These are phyloP conservation scores for Hycleus cichorii DNA, from an alignment of 1,140 invertebrate genomes.

Conservation along the genomic window DNA sequence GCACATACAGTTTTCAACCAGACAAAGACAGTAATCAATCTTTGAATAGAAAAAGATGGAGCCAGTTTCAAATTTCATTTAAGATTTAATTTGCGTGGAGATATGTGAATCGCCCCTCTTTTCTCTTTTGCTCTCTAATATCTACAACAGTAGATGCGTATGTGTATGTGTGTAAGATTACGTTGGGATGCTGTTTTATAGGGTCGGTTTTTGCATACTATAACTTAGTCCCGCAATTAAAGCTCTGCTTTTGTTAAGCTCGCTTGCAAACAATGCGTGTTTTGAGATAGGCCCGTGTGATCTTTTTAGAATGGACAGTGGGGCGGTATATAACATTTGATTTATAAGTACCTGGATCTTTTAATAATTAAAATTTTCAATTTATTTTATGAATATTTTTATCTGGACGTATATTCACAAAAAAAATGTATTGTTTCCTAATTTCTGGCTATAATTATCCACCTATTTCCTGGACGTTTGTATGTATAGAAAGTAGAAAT, in stretches of 20 bases:
- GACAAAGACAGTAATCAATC: too few relatives aligned
- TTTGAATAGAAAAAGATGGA: too few relatives aligned
- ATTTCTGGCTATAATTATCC: too few relatives aligned
- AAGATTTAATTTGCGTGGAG: conserved; percentile 42
- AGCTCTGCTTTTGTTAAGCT: conserved; percentile 30
- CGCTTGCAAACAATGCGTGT: conserved; percentile 29
- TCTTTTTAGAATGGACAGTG: conserved; percentile 28
- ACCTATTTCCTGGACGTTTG: too few relatives aligned
- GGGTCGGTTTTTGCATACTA: conserved; percentile 18
- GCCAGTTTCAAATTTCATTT: conserved; percentile 43
- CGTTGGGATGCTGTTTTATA: conserved; percentile 18
- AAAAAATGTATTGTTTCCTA: too few relatives aligned
- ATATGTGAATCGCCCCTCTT: conserved; percentile 29
- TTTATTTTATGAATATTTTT: conserved; percentile 25
- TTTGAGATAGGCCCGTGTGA: conserved; percentile 24
- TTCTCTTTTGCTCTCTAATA: background rate
- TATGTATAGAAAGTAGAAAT: background rate
- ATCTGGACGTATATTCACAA: background rate
- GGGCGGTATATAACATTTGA: conserved; percentile 21
- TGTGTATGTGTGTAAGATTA: conserved; percentile 16
- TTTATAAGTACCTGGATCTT: conserved; percentile 35
- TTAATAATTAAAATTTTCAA: conserved; percentile 34
- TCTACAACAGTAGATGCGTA: too few relatives aligned
- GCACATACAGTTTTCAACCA: too few relatives aligned
- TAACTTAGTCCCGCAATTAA: conserved; percentile 24